A percentile compares a stretch with the other conserved stretches of the same genome.
Conservation (phyloP, 2,113 vertebrate species). For the Mus musculus region DNA sequence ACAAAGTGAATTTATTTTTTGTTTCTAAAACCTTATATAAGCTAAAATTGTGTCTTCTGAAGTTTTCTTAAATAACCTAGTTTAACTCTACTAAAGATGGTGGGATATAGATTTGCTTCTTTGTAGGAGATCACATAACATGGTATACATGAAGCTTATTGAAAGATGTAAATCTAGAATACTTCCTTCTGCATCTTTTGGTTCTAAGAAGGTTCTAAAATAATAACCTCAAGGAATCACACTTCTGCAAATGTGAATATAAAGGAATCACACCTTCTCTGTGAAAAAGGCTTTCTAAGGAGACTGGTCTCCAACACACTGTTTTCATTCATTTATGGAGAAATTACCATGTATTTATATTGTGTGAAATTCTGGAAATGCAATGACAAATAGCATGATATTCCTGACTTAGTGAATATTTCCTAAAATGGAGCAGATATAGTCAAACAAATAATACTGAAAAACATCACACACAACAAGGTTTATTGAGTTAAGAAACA, state of each 20-base stretch:
- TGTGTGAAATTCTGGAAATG: not conserved
- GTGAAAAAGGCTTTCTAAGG: not conserved
- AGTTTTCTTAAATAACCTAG: not conserved
- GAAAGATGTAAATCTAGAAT: not conserved
- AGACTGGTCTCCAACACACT: not conserved
- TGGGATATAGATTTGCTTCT: not conserved
- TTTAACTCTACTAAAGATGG: not conserved
- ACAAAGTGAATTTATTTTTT: not conserved
- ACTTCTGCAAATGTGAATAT: not conserved
- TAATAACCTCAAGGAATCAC: not conserved
- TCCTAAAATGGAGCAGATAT: not conserved
- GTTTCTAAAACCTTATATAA: not conserved
- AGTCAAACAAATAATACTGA: not conserved
- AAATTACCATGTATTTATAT: not conserved
- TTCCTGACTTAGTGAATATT: not conserved
- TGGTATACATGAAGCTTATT: not conserved
- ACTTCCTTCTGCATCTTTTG: not conserved
- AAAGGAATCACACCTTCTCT: not conserved
- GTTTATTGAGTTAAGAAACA: not conserved
- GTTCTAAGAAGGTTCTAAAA: not conserved
- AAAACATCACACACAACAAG: not conserved
- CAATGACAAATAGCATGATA: not conserved
- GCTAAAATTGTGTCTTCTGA: not conserved
- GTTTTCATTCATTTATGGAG: not conserved
- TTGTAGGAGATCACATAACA: not conserved